Evolutionary conservation across 2,113 vertebrate genomes (phyloP).

Genomic region (Buteo buteo): DNA sequence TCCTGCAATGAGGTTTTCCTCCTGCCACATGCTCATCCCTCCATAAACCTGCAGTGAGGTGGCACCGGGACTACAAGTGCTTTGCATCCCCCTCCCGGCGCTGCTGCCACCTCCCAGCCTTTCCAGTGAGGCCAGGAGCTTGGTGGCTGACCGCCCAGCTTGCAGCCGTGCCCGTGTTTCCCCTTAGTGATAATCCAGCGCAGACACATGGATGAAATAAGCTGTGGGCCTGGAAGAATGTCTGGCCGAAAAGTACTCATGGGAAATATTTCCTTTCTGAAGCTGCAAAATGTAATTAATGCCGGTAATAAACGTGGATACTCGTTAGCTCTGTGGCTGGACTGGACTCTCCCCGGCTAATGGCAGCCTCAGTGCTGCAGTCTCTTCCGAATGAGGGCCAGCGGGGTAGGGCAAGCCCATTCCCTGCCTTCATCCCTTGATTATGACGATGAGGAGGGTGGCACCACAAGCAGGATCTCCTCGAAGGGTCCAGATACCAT

Average conservation of each 20-base stretch:
- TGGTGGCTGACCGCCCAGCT: neutral
- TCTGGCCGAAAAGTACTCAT: neutral
- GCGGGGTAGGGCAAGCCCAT: rapidly evolving
- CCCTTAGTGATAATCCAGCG: neutral
- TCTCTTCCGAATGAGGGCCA: too few species aligned
- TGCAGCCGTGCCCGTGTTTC: neutral
- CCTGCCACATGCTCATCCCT: neutral
- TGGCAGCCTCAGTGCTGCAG: neutral
- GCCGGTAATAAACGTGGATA: neutral
- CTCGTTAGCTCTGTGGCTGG: neutral
- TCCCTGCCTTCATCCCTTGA: neutral
- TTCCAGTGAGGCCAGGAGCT: neutral
- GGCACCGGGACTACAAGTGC: rapidly evolving
- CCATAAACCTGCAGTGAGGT: neutral
- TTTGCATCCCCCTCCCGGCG: neutral
- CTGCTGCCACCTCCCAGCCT: neutral
- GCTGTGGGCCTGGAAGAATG: neutral
- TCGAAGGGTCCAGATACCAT: neutral
- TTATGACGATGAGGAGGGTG: neutral
- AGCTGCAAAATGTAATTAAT: neutral
- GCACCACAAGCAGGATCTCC: neutral
- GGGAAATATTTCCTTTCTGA: neutral
- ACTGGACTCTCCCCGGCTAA: neutral
- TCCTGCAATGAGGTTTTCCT: neutral
- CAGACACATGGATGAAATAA: neutral